phyloP scores from a whole-genome alignment of 2,113 vertebrate genomes.

The Psilopsiagon aurifrons region DNA sequence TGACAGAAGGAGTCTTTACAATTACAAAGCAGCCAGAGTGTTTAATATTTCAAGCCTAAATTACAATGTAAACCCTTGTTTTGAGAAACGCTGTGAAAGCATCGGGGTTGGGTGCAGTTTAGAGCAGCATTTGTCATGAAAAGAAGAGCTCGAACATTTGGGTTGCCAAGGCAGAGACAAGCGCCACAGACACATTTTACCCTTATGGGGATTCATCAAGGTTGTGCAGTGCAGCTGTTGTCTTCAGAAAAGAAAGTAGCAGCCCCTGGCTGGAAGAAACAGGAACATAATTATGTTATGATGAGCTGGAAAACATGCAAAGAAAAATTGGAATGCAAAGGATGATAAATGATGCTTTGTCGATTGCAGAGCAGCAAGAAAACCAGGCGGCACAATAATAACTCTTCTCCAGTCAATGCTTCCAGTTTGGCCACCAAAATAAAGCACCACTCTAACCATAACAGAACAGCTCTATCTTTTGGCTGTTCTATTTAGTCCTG shows the following conservation, averaged over 20 bases:
- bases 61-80: constrained; percentile 33
- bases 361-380: constrained; percentile 44
- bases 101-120: constrained; percentile 15
- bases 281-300: constrained; percentile 74
- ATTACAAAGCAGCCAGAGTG: constrained; percentile 4
- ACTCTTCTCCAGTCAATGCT: constrained; percentile 26
- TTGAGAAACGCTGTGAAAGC: constrained; percentile 23
- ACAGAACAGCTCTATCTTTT: background rate
- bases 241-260: constrained; percentile 66
- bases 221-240: constrained; percentile 74
- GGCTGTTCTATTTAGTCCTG: background rate
- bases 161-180: constrained; percentile 62
- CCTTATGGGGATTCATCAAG: constrained; percentile 67
- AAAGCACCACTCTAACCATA: background rate
- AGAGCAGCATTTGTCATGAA: constrained; percentile 42
- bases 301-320: constrained; percentile 71
- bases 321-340: constrained; percentile 69
- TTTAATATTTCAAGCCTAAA: constrained; percentile 53
- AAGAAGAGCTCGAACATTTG: constrained; percentile 50
- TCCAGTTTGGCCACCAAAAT: constrained; percentile 55
- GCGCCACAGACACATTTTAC: constrained; percentile 52
- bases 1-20: constrained; percentile 18
- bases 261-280: constrained; percentile 65
- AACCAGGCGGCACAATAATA: background rate
- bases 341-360: constrained; percentile 64